Evolutionary conservation across 2,888 invertebrate genomes (phyloP).

Genomic region (Dryococelus australis): DNA sequence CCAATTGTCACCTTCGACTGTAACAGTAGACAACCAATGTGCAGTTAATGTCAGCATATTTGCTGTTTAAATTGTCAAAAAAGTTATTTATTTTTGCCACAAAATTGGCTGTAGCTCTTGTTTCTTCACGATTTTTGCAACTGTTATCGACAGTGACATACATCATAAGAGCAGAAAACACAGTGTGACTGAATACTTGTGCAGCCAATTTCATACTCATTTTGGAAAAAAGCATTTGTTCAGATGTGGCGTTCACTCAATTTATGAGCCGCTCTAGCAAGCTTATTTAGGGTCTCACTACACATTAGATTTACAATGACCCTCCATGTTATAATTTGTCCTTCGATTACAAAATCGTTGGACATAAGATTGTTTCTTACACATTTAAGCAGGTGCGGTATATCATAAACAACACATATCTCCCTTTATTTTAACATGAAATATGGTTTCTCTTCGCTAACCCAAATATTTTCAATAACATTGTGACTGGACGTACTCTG

Average conservation of each 20-base stretch:
- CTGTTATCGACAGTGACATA: background rate
- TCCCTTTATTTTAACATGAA: slow-evolving; percentile 39
- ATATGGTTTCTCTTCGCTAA: slow-evolving; percentile 45
- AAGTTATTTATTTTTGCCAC: slow-evolving; percentile 47
- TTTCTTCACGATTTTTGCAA: background rate
- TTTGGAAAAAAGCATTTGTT: slow-evolving; percentile 47
- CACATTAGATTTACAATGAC: no score
- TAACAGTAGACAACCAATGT: no score
- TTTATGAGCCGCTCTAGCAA: slow-evolving; percentile 47
- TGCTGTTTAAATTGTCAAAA: slow-evolving; percentile 49
- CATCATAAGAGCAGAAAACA: slow-evolving; percentile 39
- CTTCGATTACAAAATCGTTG: slow-evolving; percentile 41
- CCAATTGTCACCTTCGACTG: no score
- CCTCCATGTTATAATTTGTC: slow-evolving; percentile 41
- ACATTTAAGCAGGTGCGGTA: no score
- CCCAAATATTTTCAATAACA: slow-evolving; percentile 45
- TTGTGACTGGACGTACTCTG: slow-evolving; percentile 45
- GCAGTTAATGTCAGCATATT: no score
- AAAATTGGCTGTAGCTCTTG: slow-evolving; percentile 46
- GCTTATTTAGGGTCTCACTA: slow-evolving; percentile 42
- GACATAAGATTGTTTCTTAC: slow-evolving; percentile 44
- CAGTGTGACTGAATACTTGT: slow-evolving; percentile 49
- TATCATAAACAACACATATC: slow-evolving; percentile 47
- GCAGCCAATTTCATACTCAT: slow-evolving; percentile 48
- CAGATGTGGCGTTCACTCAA: slow-evolving; percentile 46